A percentile compares a stretch with the other conserved stretches of the same genome.
Conservation (phyloP, 1,140 invertebrate genomes). For the Plutomurus gul region DNA sequence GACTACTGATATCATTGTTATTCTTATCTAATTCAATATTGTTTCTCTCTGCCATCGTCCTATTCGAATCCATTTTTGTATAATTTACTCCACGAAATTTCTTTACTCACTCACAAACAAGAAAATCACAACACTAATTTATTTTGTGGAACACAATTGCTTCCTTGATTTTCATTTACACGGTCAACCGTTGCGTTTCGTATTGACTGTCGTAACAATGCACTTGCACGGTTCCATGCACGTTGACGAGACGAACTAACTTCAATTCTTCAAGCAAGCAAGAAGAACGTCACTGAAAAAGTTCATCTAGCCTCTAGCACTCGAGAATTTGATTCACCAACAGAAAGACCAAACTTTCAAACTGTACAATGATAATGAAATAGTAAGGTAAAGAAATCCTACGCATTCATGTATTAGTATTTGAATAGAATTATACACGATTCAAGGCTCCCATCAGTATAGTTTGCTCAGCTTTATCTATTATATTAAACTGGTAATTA, state of each 20-base stretch:
- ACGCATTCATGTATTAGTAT: background rate
- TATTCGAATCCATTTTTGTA: background rate
- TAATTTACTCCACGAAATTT: background rate
- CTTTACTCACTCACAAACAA: background rate
- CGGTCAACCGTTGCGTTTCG: background rate
- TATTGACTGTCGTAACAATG: background rate
- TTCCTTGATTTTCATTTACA: conserved; percentile 27
- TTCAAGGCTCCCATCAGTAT: background rate
- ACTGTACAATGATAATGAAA: conserved; percentile 8
- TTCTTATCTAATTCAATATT: background rate
- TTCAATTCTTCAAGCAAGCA: background rate
- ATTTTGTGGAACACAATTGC: background rate
- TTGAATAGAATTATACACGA: background rate
- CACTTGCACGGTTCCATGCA: background rate
- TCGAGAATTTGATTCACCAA: conserved; percentile 1
- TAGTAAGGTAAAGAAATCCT: background rate
- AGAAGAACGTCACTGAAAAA: background rate
- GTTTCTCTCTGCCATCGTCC: background rate
- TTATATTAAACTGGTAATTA: too few relatives aligned
- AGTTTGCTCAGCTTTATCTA: background rate
- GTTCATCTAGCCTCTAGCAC: conserved; percentile 5
- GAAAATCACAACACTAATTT: background rate
- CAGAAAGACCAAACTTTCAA: background rate
- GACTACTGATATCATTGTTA: conserved; percentile 15
- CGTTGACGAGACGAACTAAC: background rate